Percentiles rank a stretch among this genome's conserved stretches.
Conservation (phyloP, 2,113 vertebrate species). For the Caloenas nicobarica region DNA sequence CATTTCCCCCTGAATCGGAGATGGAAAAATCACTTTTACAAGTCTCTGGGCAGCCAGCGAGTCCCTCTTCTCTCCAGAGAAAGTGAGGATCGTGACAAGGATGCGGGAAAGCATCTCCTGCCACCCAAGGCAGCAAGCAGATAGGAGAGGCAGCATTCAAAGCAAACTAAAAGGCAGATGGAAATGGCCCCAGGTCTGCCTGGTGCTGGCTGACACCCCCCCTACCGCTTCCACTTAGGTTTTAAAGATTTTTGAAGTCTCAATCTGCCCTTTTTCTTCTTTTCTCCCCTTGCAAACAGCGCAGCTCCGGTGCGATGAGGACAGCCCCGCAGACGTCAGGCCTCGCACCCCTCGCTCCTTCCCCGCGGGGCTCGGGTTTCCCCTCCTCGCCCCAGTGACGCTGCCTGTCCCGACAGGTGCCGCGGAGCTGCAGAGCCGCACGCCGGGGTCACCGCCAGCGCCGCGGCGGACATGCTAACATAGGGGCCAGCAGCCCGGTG, state of each 20-base stretch:
- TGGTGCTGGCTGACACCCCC: fast-evolving
- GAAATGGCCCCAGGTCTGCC: fast-evolving
- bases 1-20: background rate
- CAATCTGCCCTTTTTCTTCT: background rate
- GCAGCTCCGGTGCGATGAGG: background rate
- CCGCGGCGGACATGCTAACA: background rate
- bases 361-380: conserved; percentile 19
- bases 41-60: background rate
- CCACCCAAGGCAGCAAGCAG: too few species aligned
- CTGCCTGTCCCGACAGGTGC: background rate
- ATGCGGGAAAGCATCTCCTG: background rate
- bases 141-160: background rate
- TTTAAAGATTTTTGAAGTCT: background rate
- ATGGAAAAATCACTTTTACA: too few species aligned
- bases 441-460: background rate
- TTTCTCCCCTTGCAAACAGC: background rate
- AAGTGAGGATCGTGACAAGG: fast-evolving
- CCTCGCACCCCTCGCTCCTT: background rate
- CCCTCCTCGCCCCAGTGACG: background rate
- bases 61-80: background rate
- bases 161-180: fast-evolving
- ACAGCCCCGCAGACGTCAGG: background rate
- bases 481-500: background rate
- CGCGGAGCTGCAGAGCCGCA: background rate
- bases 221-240: background rate